A percentile compares a stretch with the other conserved stretches of the same genome.
phyloP scores from a whole-genome alignment of 1,140 invertebrate species.

The Antheraea mylitta region DNA sequence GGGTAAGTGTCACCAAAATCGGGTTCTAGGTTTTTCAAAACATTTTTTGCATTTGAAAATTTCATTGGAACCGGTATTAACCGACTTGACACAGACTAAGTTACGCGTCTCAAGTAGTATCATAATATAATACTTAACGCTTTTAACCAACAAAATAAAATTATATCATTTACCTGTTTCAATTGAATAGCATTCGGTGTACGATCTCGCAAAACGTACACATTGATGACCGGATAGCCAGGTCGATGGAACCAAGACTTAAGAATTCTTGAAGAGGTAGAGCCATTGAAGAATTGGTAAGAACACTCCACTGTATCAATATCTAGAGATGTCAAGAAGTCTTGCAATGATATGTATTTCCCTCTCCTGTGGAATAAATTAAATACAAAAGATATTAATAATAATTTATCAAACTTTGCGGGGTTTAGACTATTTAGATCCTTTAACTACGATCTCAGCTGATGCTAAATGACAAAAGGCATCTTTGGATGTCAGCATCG shows the following conservation, averaged over 20 bases:
- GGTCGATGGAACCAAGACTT: slow-evolving; percentile 87
- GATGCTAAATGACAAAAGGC: too few species aligned
- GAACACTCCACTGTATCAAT: slow-evolving; percentile 58
- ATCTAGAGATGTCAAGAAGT: slow-evolving; percentile 53
- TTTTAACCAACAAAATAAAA: not conserved
- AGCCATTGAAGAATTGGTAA: slow-evolving; percentile 59
- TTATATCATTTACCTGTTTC: slow-evolving; percentile 46
- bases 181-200: slow-evolving; percentile 55
- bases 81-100: too few species aligned
- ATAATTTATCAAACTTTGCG: too few species aligned
- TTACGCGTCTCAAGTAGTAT: too few species aligned
- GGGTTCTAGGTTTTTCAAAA: too few species aligned
- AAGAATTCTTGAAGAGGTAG: slow-evolving; percentile 78
- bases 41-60: too few species aligned
- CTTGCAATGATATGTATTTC: slow-evolving; percentile 50
- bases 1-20: too few species aligned
- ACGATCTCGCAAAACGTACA: slow-evolving; percentile 70
- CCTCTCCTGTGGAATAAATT: slow-evolving; percentile 48
- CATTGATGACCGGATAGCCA: slow-evolving; percentile 86
- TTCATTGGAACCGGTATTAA: too few species aligned
- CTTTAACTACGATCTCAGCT: too few species aligned
- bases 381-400: not conserved
- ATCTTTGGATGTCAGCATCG: too few species aligned
- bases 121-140: too few species aligned
- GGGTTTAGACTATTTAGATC: too few species aligned